Percentiles rank a stretch among this genome's conserved stretches.
phyloP scores from a whole-genome alignment of 2,113 vertebrate species.

The Tupaia chinensis region DNA sequence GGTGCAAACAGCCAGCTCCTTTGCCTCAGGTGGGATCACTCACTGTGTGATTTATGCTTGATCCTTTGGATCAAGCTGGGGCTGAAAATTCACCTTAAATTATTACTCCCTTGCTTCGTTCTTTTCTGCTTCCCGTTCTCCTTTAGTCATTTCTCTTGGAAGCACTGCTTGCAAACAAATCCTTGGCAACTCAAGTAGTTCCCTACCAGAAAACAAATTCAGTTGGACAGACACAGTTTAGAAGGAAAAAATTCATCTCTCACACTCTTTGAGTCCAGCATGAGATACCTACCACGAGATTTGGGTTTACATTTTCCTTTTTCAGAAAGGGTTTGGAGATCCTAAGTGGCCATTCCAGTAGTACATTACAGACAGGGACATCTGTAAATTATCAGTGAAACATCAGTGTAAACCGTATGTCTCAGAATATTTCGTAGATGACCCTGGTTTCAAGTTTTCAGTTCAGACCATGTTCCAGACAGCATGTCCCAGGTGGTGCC shows the following conservation, averaged over 20 bases:
- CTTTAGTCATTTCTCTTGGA: constrained; percentile 49
- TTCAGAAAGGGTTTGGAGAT: background rate
- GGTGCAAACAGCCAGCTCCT: background rate
- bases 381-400: constrained; percentile 51
- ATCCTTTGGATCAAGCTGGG: background rate
- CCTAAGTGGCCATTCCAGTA: background rate
- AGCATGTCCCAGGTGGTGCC: background rate
- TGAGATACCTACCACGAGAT: background rate
- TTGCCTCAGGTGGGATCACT: background rate
- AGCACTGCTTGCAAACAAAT: constrained; percentile 16
- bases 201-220: constrained; percentile 52
- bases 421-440: background rate
- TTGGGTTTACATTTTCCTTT: constrained; percentile 32
- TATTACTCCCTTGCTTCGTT: background rate
- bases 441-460: constrained; percentile 37
- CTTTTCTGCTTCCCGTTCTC: background rate
- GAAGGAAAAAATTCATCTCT: background rate
- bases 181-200: constrained; percentile 56
- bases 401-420: background rate
- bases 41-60: background rate
- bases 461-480: constrained; percentile 52
- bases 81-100: constrained; percentile 9
- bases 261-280: background rate
- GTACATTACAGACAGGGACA: background rate
- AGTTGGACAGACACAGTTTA: background rate